phyloP scores from a whole-genome alignment of 2,797 vertebrate species.

The Gobionotothen gibberifrons region DNA sequence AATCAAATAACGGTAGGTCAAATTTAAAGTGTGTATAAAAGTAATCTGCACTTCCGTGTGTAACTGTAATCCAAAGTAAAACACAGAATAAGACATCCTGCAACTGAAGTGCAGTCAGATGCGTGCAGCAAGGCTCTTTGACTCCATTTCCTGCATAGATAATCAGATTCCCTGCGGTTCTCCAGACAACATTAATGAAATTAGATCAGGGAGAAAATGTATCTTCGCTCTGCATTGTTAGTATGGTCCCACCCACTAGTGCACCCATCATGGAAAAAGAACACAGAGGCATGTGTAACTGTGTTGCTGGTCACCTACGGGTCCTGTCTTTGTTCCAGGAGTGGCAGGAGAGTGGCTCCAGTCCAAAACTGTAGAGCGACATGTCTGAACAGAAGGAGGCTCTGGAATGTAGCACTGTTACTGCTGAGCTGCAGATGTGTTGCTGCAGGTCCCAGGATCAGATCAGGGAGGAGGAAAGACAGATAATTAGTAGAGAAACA shows the following conservation, averaged over 20 bases:
- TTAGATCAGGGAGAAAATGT: constrained; percentile 43
- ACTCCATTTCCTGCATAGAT: constrained; percentile 63
- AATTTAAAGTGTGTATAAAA: not conserved
- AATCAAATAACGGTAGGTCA: not conserved
- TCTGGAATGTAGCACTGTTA: constrained; percentile 75
- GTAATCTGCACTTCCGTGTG: not conserved
- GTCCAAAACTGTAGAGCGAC: constrained; percentile 84
- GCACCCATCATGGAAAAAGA: not conserved
- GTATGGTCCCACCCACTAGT: not conserved
- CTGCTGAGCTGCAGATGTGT: constrained; percentile 31
- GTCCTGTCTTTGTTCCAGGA: constrained; percentile 87
- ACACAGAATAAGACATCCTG: not conserved
- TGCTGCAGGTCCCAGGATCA: constrained; percentile 40
- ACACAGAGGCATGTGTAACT: not conserved
- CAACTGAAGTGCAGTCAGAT: constrained; percentile 14
- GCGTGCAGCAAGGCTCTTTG: constrained; percentile 31
- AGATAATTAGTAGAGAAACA: constrained; percentile 11
- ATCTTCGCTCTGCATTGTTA: constrained; percentile 36
- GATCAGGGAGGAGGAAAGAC: constrained; percentile 10
- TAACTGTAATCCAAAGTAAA: not conserved
- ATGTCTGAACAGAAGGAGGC: constrained; percentile 77
- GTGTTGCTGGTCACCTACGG: constrained; percentile 59
- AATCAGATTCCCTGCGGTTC: constrained; percentile 60
- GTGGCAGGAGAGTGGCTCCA: constrained; percentile 87
- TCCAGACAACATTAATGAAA: constrained; percentile 60